Evolutionary conservation across 2,888 invertebrate genomes (phyloP).

Genomic region (Dynastes hyllus): DNA sequence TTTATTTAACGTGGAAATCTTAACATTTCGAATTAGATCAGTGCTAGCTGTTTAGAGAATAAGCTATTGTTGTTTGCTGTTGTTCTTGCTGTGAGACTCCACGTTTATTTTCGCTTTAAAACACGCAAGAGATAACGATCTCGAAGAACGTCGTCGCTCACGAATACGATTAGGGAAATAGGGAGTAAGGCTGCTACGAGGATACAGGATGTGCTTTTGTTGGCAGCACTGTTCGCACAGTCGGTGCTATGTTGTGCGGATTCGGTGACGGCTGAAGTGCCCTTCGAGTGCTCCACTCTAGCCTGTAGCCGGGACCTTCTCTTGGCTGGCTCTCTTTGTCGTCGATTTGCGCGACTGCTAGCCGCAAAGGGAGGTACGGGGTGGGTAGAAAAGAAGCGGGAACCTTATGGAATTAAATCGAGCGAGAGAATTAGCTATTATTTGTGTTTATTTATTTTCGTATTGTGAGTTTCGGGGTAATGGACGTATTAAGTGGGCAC

Average conservation of each 20-base stretch:
- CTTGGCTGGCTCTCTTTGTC: constrained; percentile 15
- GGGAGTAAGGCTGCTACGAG: constrained; percentile 49
- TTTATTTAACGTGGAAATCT: too few species aligned
- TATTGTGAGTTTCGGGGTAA: constrained; percentile 5
- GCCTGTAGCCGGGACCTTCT: constrained; percentile 1
- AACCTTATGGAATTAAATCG: constrained; percentile 41
- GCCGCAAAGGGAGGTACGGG: too few species aligned
- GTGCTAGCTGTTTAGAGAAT: too few species aligned
- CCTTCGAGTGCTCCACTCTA: constrained; percentile 15
- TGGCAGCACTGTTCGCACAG: constrained; percentile 56
- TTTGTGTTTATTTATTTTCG: constrained; percentile 26
- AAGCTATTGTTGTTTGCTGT: too few species aligned
- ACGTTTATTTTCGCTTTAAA: constrained; percentile 23
- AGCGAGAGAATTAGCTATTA: constrained; percentile 40
- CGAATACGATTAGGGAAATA: constrained; percentile 55
- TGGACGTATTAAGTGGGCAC: too few species aligned
- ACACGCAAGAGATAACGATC: constrained; percentile 17
- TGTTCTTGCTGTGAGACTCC: too few species aligned
- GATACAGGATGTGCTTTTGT: constrained; percentile 58
- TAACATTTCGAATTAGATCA: too few species aligned
- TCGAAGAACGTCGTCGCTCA: constrained; percentile 26
- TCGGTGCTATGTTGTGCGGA: constrained; percentile 56
- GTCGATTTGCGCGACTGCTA: neutral
- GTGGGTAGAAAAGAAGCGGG: neutral
- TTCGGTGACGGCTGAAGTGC: constrained; percentile 49